Evolutionary conservation across 1,140 invertebrate species (phyloP), one percentile per base, ranked within the genome.

Genomic region (Pseudomyrmex concolor): DNA sequence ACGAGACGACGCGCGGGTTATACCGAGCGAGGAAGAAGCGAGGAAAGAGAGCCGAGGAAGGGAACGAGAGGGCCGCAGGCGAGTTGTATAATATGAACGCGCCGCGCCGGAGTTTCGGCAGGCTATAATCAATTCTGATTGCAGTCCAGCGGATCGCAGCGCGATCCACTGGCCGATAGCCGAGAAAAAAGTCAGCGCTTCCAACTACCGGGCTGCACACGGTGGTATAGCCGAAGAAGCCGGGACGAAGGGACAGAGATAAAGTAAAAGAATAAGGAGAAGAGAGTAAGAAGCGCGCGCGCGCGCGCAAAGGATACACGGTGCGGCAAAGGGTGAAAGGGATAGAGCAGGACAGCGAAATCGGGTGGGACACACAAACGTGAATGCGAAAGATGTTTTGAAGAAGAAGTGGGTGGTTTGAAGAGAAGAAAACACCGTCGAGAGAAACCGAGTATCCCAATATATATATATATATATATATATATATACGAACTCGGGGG

Each of bases 61-160:
- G 81, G 83, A 82, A 86, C 63, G 86, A 54, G 66, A 84, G 82
- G 83, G 90, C 91, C 92, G 89, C 90, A 87, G 90, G 92, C 92
- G 86, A 92, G 89, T 92, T 92, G 92, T 93, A 93, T 93, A 93
- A 93, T 93, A 93, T 90, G 89, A 91, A 86, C 86, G 89, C 89
- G 89, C 89, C 90, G 89, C 90, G 90, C 87, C 91, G 78, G 81
- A 93, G 89, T 94, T 94, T 94, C 93, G 93, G 92, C 93, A 94
- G 93, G 93, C 93, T 94, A 94, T 94, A 94, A 94, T 94, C 94
- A 94, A 94, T 94, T 94, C 93, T 94, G 93, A 94, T 94, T 94
- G 93, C 92, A 92, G 90, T 91, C 92, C 90, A 72, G 88, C 80
- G 89, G 88, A 92, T 91, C 90, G 90, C 86, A 89, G 91, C 87